Base-by-base conservation (phyloP, 2,888 invertebrate genomes). In the Hirtodrosophila histrioides region DNA sequence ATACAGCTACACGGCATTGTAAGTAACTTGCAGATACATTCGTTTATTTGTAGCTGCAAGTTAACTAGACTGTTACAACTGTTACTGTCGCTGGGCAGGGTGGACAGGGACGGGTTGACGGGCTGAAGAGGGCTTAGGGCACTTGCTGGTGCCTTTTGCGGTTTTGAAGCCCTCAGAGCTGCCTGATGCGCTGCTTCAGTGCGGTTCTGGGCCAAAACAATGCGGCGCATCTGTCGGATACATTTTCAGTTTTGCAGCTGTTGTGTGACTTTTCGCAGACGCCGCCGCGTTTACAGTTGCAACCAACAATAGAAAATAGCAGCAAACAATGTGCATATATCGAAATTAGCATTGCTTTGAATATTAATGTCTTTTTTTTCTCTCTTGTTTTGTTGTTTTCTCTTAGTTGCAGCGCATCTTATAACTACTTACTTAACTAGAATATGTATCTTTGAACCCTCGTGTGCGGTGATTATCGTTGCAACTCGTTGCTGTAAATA, bases 1-100 rank as follows among this genome's bases (percentile, higher is more conserved):
- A 57, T 63, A 70, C 62, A 63, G 53, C 63, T 60, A 71, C 53
- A 53, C 10, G 41, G 43, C 29, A 31, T 54, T 82, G 80, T 67
- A 71, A 70, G 70, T 73, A 71, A 61, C 67, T 79, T 69, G 75
- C 63, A 82, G 67, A 78, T 80, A 80, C 84, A 86, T 80, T 86
- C 48, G 72, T 82, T 76, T 55, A 49, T 81, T 72, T 81, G 72
- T 85, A 56, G 78, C 36, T 81, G 65, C 86, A 70, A 78, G 88
- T 78, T 83, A 86, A 83, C 79, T 88, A 83, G 88, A 88, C 86
- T 88, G 83, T 83, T 83, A 88, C 82, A 83, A 67, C 70, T 68
- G 78, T 60, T 71, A 57, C 55, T 43, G 35, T 12, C 46, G 36
- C 7, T 31, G 3, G 31, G 11, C n/a, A 6, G 41, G 54, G 41